phyloP scores from a whole-genome alignment of 2,797 vertebrate genomes.

The Galagoides demidoff region DNA sequence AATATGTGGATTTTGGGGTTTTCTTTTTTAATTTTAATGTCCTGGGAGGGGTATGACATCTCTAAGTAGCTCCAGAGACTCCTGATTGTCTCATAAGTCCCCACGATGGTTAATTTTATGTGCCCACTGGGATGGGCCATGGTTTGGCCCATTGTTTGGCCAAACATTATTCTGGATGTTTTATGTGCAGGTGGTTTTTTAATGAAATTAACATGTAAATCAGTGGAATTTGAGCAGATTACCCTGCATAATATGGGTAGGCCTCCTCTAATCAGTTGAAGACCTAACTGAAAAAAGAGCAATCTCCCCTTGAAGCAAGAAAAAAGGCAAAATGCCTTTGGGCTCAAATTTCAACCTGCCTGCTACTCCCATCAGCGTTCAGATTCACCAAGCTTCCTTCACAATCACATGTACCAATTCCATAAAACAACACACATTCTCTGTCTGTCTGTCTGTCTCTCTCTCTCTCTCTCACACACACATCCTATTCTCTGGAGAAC shows the following conservation, averaged over 20 bases:
- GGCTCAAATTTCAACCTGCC: neutral
- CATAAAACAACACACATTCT: neutral
- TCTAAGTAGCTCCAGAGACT: neutral
- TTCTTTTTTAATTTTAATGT: neutral
- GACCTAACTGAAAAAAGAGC: neutral
- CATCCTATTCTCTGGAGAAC: neutral
- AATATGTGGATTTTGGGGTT: neutral
- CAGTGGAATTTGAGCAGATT: neutral
- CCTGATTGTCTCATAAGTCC: neutral
- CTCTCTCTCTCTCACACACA: neutral
- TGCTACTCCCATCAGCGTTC: neutral
- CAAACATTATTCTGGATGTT: neutral
- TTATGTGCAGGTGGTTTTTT: neutral
- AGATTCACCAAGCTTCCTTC: neutral
- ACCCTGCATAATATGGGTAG: neutral
- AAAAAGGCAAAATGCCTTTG: neutral
- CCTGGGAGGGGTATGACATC: neutral
- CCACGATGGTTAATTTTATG: neutral
- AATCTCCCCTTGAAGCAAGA: neutral
- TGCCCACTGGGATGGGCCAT: neutral
- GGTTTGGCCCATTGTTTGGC: neutral
- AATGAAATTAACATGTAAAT: neutral
- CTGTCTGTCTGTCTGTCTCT: too few species aligned
- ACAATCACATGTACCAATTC: neutral
- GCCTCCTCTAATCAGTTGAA: neutral